These are phyloP conservation scores for Zaprionus obscuricornis DNA, from an alignment of 2,888 invertebrate species.

Conservation along the genomic window DNA sequence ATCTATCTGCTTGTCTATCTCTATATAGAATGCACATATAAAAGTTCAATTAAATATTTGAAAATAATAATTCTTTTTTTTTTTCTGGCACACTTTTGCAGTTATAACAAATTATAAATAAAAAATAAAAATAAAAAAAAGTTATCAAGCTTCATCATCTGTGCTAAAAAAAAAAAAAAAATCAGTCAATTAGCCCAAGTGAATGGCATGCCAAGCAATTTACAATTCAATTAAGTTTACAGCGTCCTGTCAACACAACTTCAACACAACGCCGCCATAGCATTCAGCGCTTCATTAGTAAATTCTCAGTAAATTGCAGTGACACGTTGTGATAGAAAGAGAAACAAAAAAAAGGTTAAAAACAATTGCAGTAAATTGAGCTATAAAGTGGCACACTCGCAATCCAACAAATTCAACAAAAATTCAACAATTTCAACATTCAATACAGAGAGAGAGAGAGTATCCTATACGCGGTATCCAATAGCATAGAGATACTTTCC, in stretches of 20 bases:
- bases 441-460: neutral
- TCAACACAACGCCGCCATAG: conserved; percentile 24
- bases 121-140: too few relatives aligned
- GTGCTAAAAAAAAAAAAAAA: conserved; percentile 23
- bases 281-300: conserved; percentile 61
- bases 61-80: too few relatives aligned
- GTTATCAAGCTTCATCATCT: conserved; percentile 12
- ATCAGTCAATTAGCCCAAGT: conserved; percentile 60
- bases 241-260: conserved; percentile 59
- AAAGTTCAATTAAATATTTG: too few relatives aligned
- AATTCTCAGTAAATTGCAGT: conserved; percentile 68
- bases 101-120: too few relatives aligned
- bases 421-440: conserved; percentile 16
- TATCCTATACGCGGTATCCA: too few relatives aligned
- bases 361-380: conserved; percentile 26
- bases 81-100: too few relatives aligned
- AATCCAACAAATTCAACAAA: too few relatives aligned
- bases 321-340: too few relatives aligned
- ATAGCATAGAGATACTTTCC: neutral
- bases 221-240: conserved; percentile 71
- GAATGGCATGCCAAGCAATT: conserved; percentile 58
- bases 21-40: too few relatives aligned
- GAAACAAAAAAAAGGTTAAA: conserved; percentile 12
- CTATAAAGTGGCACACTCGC: conserved; percentile 32
- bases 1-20: too few relatives aligned